Percentiles rank a stretch among this genome's conserved stretches.
Conservation (phyloP, 2,113 vertebrate genomes). For the Ptychochromis oligacanthus region DNA sequence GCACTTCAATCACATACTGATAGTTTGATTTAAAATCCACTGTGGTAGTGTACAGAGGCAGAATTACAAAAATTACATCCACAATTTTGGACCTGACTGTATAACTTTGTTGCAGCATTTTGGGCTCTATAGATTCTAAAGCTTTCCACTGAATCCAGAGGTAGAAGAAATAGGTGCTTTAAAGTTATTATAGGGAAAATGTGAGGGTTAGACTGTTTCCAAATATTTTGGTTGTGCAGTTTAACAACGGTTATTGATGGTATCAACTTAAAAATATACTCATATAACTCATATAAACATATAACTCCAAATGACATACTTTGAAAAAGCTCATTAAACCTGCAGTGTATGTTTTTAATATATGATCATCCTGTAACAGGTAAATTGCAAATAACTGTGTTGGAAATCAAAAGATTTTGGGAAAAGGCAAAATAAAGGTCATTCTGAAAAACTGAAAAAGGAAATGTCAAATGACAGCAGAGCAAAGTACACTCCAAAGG, state of each 20-base stretch:
- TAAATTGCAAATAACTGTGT: not conserved
- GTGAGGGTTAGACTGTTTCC: not conserved
- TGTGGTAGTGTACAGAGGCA: not conserved
- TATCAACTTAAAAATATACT: not conserved
- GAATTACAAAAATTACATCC: not conserved
- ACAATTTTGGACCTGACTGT: no score
- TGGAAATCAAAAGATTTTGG: not conserved
- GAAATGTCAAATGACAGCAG: not conserved
- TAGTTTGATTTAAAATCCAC: not conserved
- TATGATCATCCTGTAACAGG: not conserved
- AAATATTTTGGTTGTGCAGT: not conserved
- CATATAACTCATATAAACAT: not conserved
- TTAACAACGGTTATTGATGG: not conserved
- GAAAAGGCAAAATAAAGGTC: slow-evolving; percentile 1
- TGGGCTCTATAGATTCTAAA: not conserved
- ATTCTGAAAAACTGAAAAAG: not conserved
- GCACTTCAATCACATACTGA: not conserved
- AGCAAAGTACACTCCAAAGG: slow-evolving; percentile 30
- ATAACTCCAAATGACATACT: not conserved
- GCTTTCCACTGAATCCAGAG: not conserved
- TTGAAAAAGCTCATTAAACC: not conserved
- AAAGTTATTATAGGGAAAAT: not conserved
- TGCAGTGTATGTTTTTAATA: not conserved
- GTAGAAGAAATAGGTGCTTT: not conserved
- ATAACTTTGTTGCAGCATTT: no score